Evolutionary conservation across 2,113 vertebrate genomes (phyloP).

Genomic region (Pontoporia blainvillei): DNA sequence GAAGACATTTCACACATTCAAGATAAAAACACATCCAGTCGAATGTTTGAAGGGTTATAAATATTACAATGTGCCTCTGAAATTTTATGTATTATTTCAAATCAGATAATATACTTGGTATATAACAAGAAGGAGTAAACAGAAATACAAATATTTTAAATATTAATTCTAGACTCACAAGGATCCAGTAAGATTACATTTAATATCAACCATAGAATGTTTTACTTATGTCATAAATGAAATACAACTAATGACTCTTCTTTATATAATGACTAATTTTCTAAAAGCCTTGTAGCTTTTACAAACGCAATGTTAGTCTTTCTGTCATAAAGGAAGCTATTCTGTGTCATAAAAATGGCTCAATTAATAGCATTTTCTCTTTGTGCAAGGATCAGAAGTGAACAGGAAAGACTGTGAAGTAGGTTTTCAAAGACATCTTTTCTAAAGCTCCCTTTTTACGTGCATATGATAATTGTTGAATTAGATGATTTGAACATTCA

Average conservation of each 20-base stretch:
- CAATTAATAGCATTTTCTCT: conserved; percentile 38
- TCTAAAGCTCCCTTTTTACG: conserved; percentile 52
- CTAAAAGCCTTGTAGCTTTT: conserved; percentile 36
- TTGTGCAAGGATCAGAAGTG: conserved; percentile 14
- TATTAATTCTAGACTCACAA: background rate
- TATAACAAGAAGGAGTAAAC: background rate
- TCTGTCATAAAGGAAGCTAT: conserved; percentile 40
- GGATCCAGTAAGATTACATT: background rate
- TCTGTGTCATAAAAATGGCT: conserved; percentile 45
- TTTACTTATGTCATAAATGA: conserved; percentile 25
- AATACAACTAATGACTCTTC: conserved; percentile 17
- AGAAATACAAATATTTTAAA: background rate
- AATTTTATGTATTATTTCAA: conserved; percentile 11
- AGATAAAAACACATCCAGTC: background rate
- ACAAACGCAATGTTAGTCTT: conserved; percentile 22
- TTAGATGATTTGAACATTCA: conserved; percentile 40
- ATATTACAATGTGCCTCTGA: background rate
- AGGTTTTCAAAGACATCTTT: conserved; percentile 30
- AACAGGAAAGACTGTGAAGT: conserved; percentile 37
- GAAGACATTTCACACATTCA: background rate
- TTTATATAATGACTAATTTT: conserved; percentile 31
- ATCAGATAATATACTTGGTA: background rate
- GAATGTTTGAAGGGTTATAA: background rate
- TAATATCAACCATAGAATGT: background rate
- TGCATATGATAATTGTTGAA: conserved; percentile 12